These are phyloP conservation scores for Acutogordius australiensis DNA, from an alignment of 2,888 invertebrate genomes.

Conservation along the genomic window DNA sequence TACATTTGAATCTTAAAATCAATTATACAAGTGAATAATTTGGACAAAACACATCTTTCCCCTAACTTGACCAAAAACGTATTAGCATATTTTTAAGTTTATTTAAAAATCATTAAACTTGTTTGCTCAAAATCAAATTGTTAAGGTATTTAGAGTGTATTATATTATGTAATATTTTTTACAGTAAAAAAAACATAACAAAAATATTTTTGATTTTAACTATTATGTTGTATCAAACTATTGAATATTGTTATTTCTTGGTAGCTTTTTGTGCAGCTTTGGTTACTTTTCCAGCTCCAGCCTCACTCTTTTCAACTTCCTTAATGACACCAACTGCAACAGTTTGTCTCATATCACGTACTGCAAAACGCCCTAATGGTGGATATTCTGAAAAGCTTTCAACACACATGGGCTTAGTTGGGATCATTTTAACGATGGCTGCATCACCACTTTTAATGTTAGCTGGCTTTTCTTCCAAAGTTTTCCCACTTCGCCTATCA, in stretches of 20 bases:
- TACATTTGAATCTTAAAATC: no score
- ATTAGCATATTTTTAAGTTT: no score
- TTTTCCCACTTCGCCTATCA: conserved; percentile 77
- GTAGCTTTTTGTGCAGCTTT: conserved; percentile 91
- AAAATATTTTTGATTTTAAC: no score
- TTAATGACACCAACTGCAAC: conserved; percentile 79
- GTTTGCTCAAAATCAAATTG: no score
- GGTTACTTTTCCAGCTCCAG: conserved; percentile 66
- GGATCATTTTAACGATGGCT: conserved; percentile 63
- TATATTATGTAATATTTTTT: no score
- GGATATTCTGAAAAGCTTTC: conserved; percentile 93
- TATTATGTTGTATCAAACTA: no score
- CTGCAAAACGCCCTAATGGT: conserved; percentile 79
- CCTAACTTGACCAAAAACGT: no score
- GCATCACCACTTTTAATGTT: conserved; percentile 86
- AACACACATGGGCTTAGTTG: conserved; percentile 87
- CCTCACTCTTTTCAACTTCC: conserved; percentile 58
- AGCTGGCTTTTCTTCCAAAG: conserved; percentile 26
- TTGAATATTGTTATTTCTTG: conserved; percentile 18
- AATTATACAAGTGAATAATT: no score
- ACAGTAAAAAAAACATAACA: no score
- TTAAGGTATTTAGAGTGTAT: no score
- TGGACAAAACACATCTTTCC: no score
- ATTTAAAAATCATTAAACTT: no score
- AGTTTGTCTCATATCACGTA: conserved; percentile 96